phyloP scores from a whole-genome alignment of 2,113 vertebrate species.

The Capreolus pygargus region DNA sequence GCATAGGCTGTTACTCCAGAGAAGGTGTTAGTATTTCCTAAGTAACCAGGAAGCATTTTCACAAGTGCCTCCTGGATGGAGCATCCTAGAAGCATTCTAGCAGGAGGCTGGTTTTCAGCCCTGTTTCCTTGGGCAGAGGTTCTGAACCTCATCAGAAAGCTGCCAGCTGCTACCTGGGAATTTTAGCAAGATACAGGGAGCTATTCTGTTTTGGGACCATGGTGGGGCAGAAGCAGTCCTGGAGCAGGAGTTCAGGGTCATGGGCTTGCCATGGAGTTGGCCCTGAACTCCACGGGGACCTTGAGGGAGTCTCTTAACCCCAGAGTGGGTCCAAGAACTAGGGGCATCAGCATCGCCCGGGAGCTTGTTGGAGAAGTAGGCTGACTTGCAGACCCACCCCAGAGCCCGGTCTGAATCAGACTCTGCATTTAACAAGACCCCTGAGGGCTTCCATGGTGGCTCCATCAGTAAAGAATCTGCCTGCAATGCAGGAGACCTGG shows the following conservation, averaged over 20 bases:
- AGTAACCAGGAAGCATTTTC: not conserved
- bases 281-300: not conserved
- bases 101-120: not conserved
- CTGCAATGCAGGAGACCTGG: not conserved
- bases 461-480: not conserved
- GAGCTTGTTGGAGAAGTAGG: not conserved
- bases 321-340: not conserved
- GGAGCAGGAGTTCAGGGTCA: not conserved
- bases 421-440: not conserved
- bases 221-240: not conserved
- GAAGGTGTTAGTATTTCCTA: slow-evolving; percentile 53
- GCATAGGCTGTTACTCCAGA: not conserved
- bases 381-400: not conserved
- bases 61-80: not conserved
- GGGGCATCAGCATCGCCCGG: not conserved
- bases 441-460: not conserved
- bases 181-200: not conserved
- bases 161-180: not conserved
- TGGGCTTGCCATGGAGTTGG: not conserved
- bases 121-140: not conserved
- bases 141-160: not conserved
- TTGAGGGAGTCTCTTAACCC: not conserved
- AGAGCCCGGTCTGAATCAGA: not conserved
- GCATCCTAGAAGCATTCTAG: not conserved
- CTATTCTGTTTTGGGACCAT: not conserved